Evolutionary conservation across 2,888 invertebrate genomes (phyloP).

Genomic region (Caenorhabditis wallacei): DNA sequence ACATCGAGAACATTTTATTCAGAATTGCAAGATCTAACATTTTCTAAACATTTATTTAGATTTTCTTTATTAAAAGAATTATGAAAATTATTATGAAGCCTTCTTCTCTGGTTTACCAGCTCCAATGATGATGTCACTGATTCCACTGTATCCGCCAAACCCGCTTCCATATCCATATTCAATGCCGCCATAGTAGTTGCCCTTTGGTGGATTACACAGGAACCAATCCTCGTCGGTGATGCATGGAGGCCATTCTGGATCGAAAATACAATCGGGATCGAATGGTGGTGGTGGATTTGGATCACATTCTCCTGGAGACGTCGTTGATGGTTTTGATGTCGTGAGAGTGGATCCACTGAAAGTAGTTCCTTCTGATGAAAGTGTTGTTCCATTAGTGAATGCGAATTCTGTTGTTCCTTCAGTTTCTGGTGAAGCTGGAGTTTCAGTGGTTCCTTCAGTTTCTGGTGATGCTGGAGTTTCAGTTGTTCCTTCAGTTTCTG

Average conservation of each 20-base stretch:
- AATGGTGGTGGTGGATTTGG: conserved; percentile 31
- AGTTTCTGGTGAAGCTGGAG: not conserved
- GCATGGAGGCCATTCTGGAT: conserved; percentile 55
- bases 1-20: too few relatives aligned
- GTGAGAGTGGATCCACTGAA: not conserved
- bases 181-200: not conserved
- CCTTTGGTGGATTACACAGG: conserved; percentile 22
- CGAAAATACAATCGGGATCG: conserved; percentile 47
- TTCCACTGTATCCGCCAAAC: not conserved
- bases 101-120: conserved; percentile 11
- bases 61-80: not conserved
- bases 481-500: conserved; percentile 1
- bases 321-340: conserved; percentile 2
- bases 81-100: not conserved
- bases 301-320: conserved; percentile 34
- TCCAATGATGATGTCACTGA: conserved; percentile 1
- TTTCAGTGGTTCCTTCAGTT: not conserved
- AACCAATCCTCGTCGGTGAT: conserved; percentile 52
- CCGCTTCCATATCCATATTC: not conserved
- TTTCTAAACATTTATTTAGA: conserved; percentile 16
- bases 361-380: not conserved
- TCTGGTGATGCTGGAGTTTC: not conserved
- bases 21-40: not conserved
- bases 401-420: not conserved
- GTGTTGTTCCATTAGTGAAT: too few relatives aligned